Percentiles rank a stretch among this genome's conserved stretches.
These are phyloP conservation scores for Papilio gigon DNA, from an alignment of 2,888 invertebrate species.

Conservation along the genomic window DNA sequence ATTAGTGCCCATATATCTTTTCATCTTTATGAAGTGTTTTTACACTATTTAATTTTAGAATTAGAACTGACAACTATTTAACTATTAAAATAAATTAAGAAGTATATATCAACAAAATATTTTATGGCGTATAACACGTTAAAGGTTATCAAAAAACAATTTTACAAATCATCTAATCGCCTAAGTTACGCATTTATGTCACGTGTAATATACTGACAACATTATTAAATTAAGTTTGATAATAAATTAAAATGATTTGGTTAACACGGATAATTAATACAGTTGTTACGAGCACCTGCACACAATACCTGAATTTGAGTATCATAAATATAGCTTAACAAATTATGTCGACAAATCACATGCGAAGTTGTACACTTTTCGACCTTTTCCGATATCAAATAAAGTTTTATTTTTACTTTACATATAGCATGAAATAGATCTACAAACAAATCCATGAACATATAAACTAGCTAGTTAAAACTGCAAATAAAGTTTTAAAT, in stretches of 20 bases:
- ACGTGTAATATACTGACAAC: slow-evolving; percentile 10
- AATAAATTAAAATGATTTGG: slow-evolving; percentile 33
- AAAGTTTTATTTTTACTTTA: neutral
- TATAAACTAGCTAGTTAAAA: too few relatives aligned
- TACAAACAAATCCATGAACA: too few relatives aligned
- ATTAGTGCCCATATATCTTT: slow-evolving; percentile 8
- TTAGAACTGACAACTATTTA: neutral
- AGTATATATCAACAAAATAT: neutral
- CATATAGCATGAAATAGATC: too few relatives aligned
- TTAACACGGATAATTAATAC: slow-evolving; percentile 38
- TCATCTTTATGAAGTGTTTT: neutral
- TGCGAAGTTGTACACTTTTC: neutral
- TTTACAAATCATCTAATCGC: neutral
- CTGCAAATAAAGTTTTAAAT: too few relatives aligned
- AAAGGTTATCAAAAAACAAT: neutral
- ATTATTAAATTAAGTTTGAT: slow-evolving; percentile 15
- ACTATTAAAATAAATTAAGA: neutral
- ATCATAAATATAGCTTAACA: slow-evolving; percentile 17
- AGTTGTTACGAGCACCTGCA: slow-evolving; percentile 35
- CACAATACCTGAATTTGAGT: slow-evolving; percentile 32
- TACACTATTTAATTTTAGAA: neutral
- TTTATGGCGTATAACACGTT: neutral
- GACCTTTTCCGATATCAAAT: neutral
- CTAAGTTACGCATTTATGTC: slow-evolving; percentile 7
- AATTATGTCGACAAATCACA: slow-evolving; percentile 30